A percentile compares a stretch with the other conserved stretches of the same genome.
Conservation (phyloP, 2,797 vertebrate genomes). For the Anisognathus igniventris region DNA sequence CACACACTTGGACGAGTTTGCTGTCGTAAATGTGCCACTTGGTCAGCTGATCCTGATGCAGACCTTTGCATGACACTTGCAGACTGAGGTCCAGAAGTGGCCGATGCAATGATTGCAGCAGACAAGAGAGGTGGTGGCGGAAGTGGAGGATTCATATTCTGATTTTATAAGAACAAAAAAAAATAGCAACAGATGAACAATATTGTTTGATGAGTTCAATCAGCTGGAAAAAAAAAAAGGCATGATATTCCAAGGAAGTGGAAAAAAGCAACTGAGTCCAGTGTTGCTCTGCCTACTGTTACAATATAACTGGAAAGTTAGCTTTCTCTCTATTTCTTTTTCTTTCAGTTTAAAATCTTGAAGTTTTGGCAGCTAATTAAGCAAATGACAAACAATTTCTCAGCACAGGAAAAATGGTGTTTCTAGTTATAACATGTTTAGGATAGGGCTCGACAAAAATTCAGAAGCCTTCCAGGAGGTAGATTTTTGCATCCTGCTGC, state of each 20-base stretch:
- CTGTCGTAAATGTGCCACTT: conserved; percentile 78
- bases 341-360: neutral
- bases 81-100: conserved; percentile 69
- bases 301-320: neutral
- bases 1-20: conserved; percentile 94
- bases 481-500: conserved; percentile 1
- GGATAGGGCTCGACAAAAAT: neutral
- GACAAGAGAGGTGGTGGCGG: conserved; percentile 89
- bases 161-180: conserved; percentile 8
- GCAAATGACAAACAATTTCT: conserved; percentile 14
- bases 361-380: conserved; percentile 8
- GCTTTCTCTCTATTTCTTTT: neutral
- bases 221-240: neutral
- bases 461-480: conserved; percentile 23
- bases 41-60: conserved; percentile 80
- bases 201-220: neutral
- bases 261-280: neutral
- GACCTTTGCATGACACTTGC: conserved; percentile 82
- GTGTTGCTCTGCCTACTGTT: neutral
- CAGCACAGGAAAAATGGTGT: neutral
- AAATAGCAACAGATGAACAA: conserved; percentile 24
- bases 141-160: conserved; percentile 92
- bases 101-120: conserved; percentile 77
- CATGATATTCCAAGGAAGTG: neutral
- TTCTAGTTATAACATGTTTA: conserved; percentile 38